Base-by-base conservation (phyloP, 2,113 vertebrate genomes). In the Brienomyrus brachyistius region DNA sequence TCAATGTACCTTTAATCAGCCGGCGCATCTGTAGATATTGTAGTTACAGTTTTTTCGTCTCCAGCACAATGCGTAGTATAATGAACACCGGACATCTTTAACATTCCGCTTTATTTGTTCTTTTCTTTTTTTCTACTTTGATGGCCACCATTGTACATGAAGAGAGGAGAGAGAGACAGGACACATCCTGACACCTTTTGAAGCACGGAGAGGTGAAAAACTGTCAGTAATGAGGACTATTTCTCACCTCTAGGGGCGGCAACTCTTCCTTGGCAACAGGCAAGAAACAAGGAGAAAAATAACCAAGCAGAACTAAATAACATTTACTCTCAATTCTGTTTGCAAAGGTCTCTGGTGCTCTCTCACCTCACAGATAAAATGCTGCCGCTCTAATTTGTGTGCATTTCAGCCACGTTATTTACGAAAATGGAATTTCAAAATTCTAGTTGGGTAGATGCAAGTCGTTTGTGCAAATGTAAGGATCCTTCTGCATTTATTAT, bases 141-240 rank as follows among this genome's bases (percentile, higher is more conserved):
- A 87, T 90, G 43, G 45, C 84, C 35, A 35, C 89, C 62, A 8
- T 90, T 56, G n/a, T 54, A 54, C 66, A 51, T 17, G 82, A 27
- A 86, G 87, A 21, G 31, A 31, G 31, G 89, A 89, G 82, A 59
- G 27, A 50, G 27, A 35, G 56, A 45, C 59, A n/a, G 82, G 89
- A 31, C 70, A 86, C 43, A 50, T 66, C 19, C 45, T 90, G 89
- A 86, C 84, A 70, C 47, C 47, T 87, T 89, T 70, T 74, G 82
- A 86, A 74, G 83, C 43, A 62, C 83, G 66, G 83, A 84, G 47
- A 87, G 56, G 89, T 45, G 89, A 50, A 86, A 84, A 45, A 51
- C 83, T 90, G 89, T 83, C 59, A 90, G 31, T 90, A 90, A 90
- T 90, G 56, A 85, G 59, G 59, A n/a, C 45, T 90, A 27, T 70